These are phyloP conservation scores for Tupaia tana DNA, from an alignment of 2,113 vertebrate genomes.

Conservation along the genomic window DNA sequence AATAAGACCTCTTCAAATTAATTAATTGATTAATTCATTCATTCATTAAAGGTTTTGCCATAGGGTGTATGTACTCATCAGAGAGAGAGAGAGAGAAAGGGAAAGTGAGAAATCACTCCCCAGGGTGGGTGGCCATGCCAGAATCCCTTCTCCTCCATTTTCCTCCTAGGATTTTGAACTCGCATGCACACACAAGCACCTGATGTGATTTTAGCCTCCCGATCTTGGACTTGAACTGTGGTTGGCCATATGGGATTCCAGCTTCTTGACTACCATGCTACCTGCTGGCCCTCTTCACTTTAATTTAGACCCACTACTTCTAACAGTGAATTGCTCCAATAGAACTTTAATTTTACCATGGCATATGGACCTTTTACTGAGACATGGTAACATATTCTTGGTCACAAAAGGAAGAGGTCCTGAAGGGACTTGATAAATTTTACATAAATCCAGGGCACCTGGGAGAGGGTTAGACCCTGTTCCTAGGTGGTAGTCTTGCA, in stretches of 20 bases:
- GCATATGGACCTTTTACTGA: background rate
- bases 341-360: constrained; percentile 54
- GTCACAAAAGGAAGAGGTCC: background rate
- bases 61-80: too few relatives aligned
- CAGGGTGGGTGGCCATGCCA: too few relatives aligned
- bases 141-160: too few relatives aligned
- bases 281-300: background rate
- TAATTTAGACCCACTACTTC: constrained; percentile 52
- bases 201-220: too few relatives aligned
- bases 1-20: constrained; percentile 32
- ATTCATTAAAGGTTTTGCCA: too few relatives aligned
- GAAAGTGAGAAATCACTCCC: too few relatives aligned
- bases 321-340: constrained; percentile 36
- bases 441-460: background rate
- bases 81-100: too few relatives aligned
- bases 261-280: too few relatives aligned
- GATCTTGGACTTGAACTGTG: too few relatives aligned
- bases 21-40: constrained; percentile 36
- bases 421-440: constrained; percentile 22
- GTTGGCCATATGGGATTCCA: too few relatives aligned
- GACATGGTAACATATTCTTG: constrained; percentile 20
- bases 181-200: too few relatives aligned
- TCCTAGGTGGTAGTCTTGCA: background rate
- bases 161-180: too few relatives aligned
- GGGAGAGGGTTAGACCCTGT: background rate